Evolutionary conservation across 2,888 invertebrate species (phyloP).

Genomic region (Apeira syringaria): DNA sequence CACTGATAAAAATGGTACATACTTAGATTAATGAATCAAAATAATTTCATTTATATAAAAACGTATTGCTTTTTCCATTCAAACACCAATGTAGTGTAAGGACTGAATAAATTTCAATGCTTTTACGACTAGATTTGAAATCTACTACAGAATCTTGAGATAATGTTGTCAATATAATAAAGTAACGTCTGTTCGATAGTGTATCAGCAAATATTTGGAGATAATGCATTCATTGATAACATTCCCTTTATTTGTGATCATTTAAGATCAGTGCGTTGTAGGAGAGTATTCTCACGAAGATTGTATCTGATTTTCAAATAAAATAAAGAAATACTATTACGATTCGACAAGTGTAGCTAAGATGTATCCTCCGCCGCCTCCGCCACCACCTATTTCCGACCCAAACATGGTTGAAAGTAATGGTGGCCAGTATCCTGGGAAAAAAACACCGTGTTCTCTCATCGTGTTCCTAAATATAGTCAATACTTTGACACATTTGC

Average conservation of each 20-base stretch:
- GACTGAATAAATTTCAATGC: too few relatives aligned
- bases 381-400: constrained; percentile 23
- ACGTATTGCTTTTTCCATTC: too few relatives aligned
- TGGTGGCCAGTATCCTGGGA: constrained; percentile 15
- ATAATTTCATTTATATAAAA: too few relatives aligned
- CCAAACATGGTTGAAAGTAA: constrained; percentile 29
- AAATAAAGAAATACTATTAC: too few relatives aligned
- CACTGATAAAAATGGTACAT: too few relatives aligned
- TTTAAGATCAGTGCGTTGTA: constrained; percentile 2
- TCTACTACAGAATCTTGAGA: too few relatives aligned
- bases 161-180: too few relatives aligned
- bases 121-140: too few relatives aligned
- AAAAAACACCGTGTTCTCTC: constrained; percentile 20
- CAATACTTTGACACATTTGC: constrained; percentile 43
- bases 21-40: too few relatives aligned
- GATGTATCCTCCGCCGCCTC: constrained; percentile 33
- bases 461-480: constrained; percentile 38
- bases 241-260: not conserved
- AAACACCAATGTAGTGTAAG: too few relatives aligned
- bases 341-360: constrained; percentile 3
- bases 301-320: too few relatives aligned
- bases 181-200: too few relatives aligned
- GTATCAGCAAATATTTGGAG: constrained; percentile 5
- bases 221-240: constrained; percentile 6
- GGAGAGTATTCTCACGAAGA: not conserved